A percentile compares a stretch with the other conserved stretches of the same genome.
These are phyloP conservation scores for Hemithea aestivaria DNA, from an alignment of 2,888 invertebrate genomes.

Conservation along the genomic window DNA sequence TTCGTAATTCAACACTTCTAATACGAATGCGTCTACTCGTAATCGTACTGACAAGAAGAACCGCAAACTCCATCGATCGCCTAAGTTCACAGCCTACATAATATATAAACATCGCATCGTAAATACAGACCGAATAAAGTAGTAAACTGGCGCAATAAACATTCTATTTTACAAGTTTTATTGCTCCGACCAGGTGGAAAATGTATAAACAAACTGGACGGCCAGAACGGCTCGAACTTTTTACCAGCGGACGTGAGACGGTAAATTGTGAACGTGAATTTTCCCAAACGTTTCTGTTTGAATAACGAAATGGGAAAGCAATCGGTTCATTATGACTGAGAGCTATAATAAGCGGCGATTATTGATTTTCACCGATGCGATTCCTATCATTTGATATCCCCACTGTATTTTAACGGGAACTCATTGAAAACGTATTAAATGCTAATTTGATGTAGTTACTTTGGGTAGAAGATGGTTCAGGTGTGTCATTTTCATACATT, in stretches of 20 bases:
- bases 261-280: constrained; percentile 6
- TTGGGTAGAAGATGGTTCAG: no score
- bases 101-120: constrained; percentile 32
- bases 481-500: no score
- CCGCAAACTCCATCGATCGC: no score
- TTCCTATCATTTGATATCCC: no score
- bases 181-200: constrained; percentile 34
- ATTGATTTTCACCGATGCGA: no score
- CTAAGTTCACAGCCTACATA: constrained; percentile 25
- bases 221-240: constrained; percentile 23
- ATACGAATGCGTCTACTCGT: no score
- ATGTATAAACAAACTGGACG: constrained; percentile 35
- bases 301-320: constrained; percentile 2
- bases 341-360: no score
- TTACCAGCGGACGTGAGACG: constrained; percentile 9
- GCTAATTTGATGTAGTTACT: no score
- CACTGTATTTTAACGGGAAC: no score
- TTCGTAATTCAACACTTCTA: no score
- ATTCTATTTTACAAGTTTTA: constrained; percentile 49
- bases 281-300: constrained; percentile 1
- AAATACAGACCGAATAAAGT: constrained; percentile 41
- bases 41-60: no score
- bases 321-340: constrained; percentile 1
- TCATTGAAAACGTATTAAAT: no score
- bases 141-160: constrained; percentile 43